Evolutionary conservation across 2,888 invertebrate species (phyloP), one percentile per base, ranked within the genome.

Genomic region (Drosophila sordidula): DNA sequence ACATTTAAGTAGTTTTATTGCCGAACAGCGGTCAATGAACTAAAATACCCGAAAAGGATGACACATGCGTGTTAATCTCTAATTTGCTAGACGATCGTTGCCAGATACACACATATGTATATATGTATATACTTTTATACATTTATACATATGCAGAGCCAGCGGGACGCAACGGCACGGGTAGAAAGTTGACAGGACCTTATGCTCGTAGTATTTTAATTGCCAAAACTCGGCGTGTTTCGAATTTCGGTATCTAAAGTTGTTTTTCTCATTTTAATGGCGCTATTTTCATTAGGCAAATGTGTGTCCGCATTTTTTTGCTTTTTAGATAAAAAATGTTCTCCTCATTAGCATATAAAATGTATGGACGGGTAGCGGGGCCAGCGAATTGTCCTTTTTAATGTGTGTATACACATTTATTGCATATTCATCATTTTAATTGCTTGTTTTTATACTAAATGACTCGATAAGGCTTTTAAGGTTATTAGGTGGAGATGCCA

Each of bases 221-320:
- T 91, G 91, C 76, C 84, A 46, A 74, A 82, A 80, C 75, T 70
- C 87, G 80, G 75, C 87, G 78, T 89, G 89, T 86, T 84, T 84
- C 86, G 74, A 79, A 83, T 67, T 80, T 81, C 68, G 75, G 76
- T 89, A 90, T 89, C 88, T 89, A 89, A 88, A 88, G 88, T 90
- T 88, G 90, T 89, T 89, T 89, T 87, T 79, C 75, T 76, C 84
- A 84, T 85, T 85, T 85, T 88, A 90, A 89, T 90, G 82, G 80
- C 78, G 86, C 82, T 86, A 86, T 90, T 88, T 90, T 87, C 82
- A 89, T 90, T 90, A 90, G 80, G 90, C 76, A 89, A 89, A 89
- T 90, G 90, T 88, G 82, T 86, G 83, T 81, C 78, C 70, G 78
- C 61, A 65, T 75, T 69, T 67, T 65, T 61, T 64, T 73, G 76